Evolutionary conservation across 2,113 vertebrate genomes (phyloP).

Genomic region (Brienomyrus brachyistius): DNA sequence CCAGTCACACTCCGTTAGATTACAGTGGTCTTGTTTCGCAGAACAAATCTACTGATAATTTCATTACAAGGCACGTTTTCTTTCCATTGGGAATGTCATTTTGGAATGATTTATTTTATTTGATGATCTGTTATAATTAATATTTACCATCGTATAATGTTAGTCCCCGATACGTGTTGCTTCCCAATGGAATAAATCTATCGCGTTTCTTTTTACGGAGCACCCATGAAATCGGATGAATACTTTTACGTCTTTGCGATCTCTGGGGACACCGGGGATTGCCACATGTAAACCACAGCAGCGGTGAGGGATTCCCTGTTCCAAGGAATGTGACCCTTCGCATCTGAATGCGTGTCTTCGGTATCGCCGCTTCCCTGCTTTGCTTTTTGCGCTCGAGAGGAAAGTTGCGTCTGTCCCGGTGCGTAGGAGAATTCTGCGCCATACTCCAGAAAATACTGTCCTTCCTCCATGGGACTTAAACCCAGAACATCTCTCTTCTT

Average conservation of each 20-base stretch:
- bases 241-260: conserved; percentile 36
- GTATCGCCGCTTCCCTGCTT: conserved; percentile 24
- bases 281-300: conserved; percentile 33
- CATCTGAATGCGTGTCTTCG: conserved; percentile 45
- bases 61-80: conserved; percentile 30
- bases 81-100: conserved; percentile 30
- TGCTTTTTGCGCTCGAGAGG: conserved; percentile 24
- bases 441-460: not conserved
- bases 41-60: conserved; percentile 38
- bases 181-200: conserved; percentile 35
- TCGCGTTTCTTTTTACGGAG: conserved; percentile 21
- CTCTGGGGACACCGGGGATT: conserved; percentile 45
- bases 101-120: conserved; percentile 53
- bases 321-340: conserved; percentile 50
- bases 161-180: not conserved
- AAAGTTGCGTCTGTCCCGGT: conserved; percentile 20
- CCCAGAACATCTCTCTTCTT: conserved; percentile 32
- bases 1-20: conserved; percentile 37
- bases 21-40: conserved; percentile 32
- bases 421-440: not conserved
- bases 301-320: conserved; percentile 31
- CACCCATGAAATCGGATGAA: conserved; percentile 43
- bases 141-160: not conserved
- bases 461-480: conserved; percentile 26
- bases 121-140: not conserved